Evolutionary conservation across 2,888 invertebrate species (phyloP), one percentile per base, ranked within the genome.

Genomic region (Drosophila helvetica): DNA sequence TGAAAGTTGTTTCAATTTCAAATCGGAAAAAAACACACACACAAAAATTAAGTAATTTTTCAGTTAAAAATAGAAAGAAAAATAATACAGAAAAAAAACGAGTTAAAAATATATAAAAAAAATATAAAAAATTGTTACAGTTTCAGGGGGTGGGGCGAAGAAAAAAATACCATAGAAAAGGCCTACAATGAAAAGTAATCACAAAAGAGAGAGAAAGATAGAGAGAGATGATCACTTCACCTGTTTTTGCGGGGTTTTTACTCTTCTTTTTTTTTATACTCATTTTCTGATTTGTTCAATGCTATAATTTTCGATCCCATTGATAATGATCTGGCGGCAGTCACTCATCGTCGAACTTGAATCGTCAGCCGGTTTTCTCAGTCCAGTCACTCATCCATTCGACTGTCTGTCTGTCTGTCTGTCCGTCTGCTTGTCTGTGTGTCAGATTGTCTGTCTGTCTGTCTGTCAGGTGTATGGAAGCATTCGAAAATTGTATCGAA

Each of bases 1-100:
- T 80, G 82, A 82, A 82, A 82, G 82, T 84, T 82, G 77, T 56
- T 80, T 80, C 70, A 77, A 73, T 86, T 78, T 81, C 66, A 58
- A 71, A 69, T 70, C 69, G 62, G 70, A 43, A 38, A 42, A 38
- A 54, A 54, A 22, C 12, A 33, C 38, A 52, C 30, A 61, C 61
- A 52, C 1, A 77, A 73, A 75, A 78, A 78, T 86, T 76, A 76
- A 80, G 70, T 80, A 77, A 78, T 86, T 86, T 77, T 63, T 72
- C 55, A 46, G 52, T 57, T 46, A 59, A 75, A 69, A 57, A 52
- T 43, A 50, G 52, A 58, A 25, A 75, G 48, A 53, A 57, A 57
- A 62, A 68, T 70, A 54, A 65, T 70, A 67, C 68, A 61, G 27
- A 38, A 25, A 42, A 38, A 25, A 52, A 53, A 45, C 10, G 45